These are phyloP conservation scores for Scaptomyza parva DNA, from an alignment of 2,888 invertebrate genomes.

Conservation along the genomic window DNA sequence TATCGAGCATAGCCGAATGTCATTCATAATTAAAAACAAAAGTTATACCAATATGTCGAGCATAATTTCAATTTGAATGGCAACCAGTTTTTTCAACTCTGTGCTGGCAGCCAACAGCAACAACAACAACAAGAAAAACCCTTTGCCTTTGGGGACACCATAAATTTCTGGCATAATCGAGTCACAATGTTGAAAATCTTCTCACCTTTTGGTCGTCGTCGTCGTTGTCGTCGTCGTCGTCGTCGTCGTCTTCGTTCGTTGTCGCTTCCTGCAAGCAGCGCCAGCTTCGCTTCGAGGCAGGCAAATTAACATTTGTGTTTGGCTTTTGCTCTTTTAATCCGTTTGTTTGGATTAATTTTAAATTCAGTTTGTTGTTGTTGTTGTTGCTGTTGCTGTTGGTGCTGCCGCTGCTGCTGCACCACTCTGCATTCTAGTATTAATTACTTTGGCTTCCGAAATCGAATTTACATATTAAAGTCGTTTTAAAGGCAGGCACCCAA, in stretches of 20 bases:
- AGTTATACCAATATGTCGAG: constrained; percentile 82
- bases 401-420: constrained; percentile 37
- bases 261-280: constrained; percentile 66
- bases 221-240: neutral
- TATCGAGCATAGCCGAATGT: constrained; percentile 48
- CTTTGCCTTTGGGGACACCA: constrained; percentile 48
- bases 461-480: constrained; percentile 84
- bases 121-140: constrained; percentile 31
- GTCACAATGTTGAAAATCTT: constrained; percentile 78
- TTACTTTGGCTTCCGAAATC: constrained; percentile 85
- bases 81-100: constrained; percentile 8
- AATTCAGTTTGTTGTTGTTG: constrained; percentile 68
- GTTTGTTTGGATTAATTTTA: constrained; percentile 82
- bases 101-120: no score
- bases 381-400: constrained; percentile 34
- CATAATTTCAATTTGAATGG: constrained; percentile 79
- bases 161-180: constrained; percentile 83
- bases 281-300: constrained; percentile 36
- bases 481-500: constrained; percentile 57
- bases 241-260: no score
- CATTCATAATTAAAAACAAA: constrained; percentile 81
- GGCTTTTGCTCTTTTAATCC: constrained; percentile 78
- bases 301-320: constrained; percentile 79
- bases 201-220: constrained; percentile 76
- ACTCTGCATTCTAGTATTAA: constrained; percentile 82